Conservation (phyloP, 2,888 invertebrate genomes). For the Oligia latruncula region DNA sequence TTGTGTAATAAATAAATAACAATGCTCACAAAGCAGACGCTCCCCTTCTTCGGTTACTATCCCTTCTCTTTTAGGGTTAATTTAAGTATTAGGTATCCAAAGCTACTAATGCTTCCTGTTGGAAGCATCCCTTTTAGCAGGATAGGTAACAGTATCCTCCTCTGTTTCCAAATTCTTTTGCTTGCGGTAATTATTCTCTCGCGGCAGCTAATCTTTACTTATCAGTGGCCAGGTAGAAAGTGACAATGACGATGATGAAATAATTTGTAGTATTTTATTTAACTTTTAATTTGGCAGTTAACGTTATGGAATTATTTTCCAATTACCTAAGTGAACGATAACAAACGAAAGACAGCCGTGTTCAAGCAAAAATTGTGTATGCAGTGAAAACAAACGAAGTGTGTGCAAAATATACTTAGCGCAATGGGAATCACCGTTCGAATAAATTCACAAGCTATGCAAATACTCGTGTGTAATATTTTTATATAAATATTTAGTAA, state of each 20-base stretch:
- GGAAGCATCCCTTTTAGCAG: neutral
- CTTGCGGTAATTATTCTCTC: neutral
- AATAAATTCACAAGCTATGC: constrained; percentile 26
- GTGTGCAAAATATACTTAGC: constrained; percentile 4
- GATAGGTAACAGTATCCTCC: neutral
- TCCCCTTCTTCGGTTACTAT: neutral
- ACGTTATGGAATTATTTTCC: neutral
- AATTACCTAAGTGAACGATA: constrained; percentile 7
- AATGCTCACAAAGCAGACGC: neutral
- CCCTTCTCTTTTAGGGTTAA: neutral
- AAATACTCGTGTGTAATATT: constrained; percentile 21
- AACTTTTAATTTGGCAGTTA: neutral
- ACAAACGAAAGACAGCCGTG: neutral
- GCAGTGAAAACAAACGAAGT: constrained; percentile 1
- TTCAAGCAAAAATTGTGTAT: neutral
- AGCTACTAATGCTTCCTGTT: neutral
- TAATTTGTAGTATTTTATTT: neutral
- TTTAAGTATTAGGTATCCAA: neutral
- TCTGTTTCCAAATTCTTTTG: neutral
- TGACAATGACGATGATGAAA: neutral
- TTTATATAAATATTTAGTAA: neutral
- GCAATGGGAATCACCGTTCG: constrained; percentile 1
- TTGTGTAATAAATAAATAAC: neutral
- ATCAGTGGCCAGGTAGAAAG: neutral
- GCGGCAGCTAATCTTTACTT: neutral